These are phyloP conservation scores for Heliconius cydno DNA, from an alignment of 2,888 invertebrate species.

Conservation along the genomic window DNA sequence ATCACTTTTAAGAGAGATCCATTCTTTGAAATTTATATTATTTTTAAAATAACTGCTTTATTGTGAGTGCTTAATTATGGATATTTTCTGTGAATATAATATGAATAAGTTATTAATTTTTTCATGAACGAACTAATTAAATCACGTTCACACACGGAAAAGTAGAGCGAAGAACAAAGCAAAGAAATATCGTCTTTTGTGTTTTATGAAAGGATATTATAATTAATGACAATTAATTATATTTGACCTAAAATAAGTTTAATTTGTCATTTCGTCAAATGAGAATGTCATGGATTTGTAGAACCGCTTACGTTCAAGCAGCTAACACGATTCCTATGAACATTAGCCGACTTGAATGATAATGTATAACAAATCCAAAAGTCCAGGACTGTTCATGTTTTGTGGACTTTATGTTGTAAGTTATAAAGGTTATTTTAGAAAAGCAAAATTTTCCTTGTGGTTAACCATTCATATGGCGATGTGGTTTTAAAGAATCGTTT, in stretches of 20 bases:
- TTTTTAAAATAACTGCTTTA: not conserved
- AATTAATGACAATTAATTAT: constrained; percentile 10
- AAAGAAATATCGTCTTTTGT: constrained; percentile 13
- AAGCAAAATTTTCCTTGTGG: constrained; percentile 22
- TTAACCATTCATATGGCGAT: constrained; percentile 39
- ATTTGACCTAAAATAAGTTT: constrained; percentile 24
- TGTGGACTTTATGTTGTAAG: not conserved
- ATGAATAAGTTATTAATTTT: constrained; percentile 21
- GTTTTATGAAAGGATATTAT: constrained; percentile 26
- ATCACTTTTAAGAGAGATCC: not conserved
- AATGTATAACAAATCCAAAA: constrained; percentile 49
- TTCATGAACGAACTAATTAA: constrained; percentile 23
- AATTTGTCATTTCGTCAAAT: constrained; percentile 37
- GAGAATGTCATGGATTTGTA: constrained; percentile 59
- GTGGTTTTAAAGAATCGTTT: constrained; percentile 39
- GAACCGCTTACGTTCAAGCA: constrained; percentile 54
- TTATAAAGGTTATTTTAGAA: constrained; percentile 35
- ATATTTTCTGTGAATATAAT: constrained; percentile 19
- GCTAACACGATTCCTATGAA: constrained; percentile 59
- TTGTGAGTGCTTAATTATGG: constrained; percentile 15
- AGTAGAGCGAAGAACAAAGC: constrained; percentile 22
- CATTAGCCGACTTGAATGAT: constrained; percentile 65
- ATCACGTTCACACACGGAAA: constrained; percentile 19
- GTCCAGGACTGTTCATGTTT: not conserved
- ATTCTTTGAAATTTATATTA: not conserved